Conservation (phyloP, 2,113 vertebrate genomes). For the Hippocampus barbouri region DNA sequence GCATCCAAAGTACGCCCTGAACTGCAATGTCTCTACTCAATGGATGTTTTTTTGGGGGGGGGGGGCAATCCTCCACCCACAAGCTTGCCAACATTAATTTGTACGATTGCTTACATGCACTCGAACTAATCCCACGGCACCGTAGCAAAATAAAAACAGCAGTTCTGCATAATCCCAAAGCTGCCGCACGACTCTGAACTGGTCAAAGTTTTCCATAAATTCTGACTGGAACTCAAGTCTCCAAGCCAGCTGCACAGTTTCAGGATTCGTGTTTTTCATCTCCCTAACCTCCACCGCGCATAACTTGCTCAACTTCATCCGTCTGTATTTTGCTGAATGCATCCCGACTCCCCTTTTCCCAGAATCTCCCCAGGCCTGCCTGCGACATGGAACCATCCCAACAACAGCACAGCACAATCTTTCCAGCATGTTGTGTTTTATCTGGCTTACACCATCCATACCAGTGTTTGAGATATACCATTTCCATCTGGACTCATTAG, state of each 20-base stretch:
- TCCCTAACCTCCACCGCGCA: conserved; percentile 9
- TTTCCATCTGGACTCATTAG: conserved; percentile 3
- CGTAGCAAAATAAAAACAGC: background rate
- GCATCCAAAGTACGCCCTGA: background rate
- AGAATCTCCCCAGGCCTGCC: background rate
- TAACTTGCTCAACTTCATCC: conserved; percentile 5
- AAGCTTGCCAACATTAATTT: background rate
- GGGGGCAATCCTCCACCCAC: background rate
- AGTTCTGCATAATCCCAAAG: conserved; percentile 1
- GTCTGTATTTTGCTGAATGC: conserved; percentile 5
- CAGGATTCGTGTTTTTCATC: conserved; percentile 22
- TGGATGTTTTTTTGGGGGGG: background rate
- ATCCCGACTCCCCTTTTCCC: conserved; percentile 9
- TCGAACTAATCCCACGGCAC: background rate
- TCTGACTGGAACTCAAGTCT: conserved; percentile 26
- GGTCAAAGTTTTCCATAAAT: conserved; percentile 23
- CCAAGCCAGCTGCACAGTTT: conserved; percentile 18
- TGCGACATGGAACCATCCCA: conserved; percentile 1
- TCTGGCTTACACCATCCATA: conserved; percentile 1
- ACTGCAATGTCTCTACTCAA: background rate
- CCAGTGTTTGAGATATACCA: background rate
- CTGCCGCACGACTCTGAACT: conserved; percentile 1
- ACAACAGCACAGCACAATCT: background rate
- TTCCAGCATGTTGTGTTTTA: background rate
- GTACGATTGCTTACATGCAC: background rate